Evolutionary conservation across 2,888 invertebrate genomes (phyloP).

Genomic region (Dendrolimus pini): DNA sequence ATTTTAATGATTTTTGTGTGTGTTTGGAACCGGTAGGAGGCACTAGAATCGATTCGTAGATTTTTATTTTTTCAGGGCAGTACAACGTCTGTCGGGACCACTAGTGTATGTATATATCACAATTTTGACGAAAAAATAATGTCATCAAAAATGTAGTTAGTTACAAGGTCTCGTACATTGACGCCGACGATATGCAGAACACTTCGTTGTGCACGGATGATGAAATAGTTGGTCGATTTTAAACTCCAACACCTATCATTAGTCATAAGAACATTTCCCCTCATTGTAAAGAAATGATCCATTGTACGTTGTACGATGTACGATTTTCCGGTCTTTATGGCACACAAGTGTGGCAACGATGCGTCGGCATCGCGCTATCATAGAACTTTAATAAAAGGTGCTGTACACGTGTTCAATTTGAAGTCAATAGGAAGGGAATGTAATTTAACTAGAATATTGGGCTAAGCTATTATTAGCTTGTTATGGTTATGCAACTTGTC

Average conservation of each 20-base stretch:
- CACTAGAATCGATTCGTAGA: too few relatives aligned
- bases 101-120: too few relatives aligned
- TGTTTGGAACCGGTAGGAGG: too few relatives aligned
- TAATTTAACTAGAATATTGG: not conserved
- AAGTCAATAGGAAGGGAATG: not conserved
- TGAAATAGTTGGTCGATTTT: too few relatives aligned
- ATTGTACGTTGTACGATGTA: conserved; percentile 1
- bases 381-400: not conserved
- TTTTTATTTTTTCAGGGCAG: too few relatives aligned
- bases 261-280: conserved; percentile 2
- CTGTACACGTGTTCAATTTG: not conserved
- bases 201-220: too few relatives aligned
- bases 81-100: too few relatives aligned
- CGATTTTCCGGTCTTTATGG: conserved; percentile 8
- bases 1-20: too few relatives aligned
- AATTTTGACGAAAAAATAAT: too few relatives aligned
- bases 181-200: too few relatives aligned
- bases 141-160: too few relatives aligned
- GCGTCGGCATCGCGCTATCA: conserved; percentile 2
- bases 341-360: conserved; percentile 5
- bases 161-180: too few relatives aligned
- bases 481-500: not conserved
- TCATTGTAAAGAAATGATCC: conserved; percentile 7
- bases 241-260: not conserved
- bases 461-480: not conserved